Conservation (phyloP, 1,140 invertebrate genomes). For the Solenopsis fugax region DNA sequence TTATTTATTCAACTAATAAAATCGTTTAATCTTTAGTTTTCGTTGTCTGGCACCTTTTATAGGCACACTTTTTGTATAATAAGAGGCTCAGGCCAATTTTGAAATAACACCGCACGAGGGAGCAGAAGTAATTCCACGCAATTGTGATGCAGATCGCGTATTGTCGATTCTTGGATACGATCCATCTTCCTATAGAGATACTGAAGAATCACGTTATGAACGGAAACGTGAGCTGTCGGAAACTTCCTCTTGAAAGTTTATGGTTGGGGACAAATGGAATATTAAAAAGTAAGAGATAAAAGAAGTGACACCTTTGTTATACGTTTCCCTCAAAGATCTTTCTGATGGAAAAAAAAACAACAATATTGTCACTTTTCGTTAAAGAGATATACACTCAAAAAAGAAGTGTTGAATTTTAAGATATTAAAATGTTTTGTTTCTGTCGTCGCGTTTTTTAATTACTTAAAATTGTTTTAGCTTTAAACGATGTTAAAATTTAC, state of each 20-base stretch:
- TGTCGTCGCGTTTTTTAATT: too few relatives aligned
- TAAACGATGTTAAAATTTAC: too few relatives aligned
- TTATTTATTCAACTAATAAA: neutral
- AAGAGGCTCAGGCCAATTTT: neutral
- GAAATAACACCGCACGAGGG: neutral
- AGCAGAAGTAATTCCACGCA: neutral
- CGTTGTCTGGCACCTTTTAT: neutral
- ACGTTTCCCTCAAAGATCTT: neutral
- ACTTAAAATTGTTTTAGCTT: neutral
- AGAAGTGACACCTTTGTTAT: neutral
- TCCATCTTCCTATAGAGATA: constrained; percentile 24
- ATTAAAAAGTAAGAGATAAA: constrained; percentile 13
- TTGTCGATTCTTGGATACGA: constrained; percentile 15
- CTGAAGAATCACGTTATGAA: constrained; percentile 2
- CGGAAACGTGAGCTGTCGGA: constrained; percentile 20
- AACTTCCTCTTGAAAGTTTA: constrained; percentile 24
- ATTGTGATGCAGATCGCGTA: constrained; percentile 39
- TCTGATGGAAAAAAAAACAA: neutral
- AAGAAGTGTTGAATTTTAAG: too few relatives aligned
- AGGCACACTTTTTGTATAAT: neutral
- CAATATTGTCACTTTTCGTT: neutral
- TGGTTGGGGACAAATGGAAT: neutral
- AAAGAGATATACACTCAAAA: neutral
- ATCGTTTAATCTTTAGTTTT: neutral
- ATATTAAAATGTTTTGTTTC: too few relatives aligned